Percentiles rank a stretch among this genome's conserved stretches.
These are phyloP conservation scores for Myotis myotis DNA, from an alignment of 2,797 vertebrate genomes.

Conservation along the genomic window DNA sequence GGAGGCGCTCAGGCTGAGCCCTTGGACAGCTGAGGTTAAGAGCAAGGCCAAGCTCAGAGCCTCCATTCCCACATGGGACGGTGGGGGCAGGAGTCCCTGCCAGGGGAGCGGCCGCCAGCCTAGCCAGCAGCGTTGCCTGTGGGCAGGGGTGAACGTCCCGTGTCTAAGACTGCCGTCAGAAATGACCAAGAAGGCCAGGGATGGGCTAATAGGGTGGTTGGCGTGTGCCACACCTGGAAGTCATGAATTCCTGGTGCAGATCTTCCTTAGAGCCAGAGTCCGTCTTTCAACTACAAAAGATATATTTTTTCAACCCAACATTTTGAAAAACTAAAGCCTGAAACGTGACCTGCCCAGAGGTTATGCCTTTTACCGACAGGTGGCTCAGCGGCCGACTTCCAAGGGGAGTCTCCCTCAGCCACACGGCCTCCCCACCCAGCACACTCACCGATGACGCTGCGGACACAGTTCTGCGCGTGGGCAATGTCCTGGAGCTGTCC, in stretches of 20 bases:
- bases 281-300: background rate
- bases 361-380: background rate
- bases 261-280: background rate
- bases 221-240: background rate
- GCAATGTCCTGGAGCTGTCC: conserved; percentile 86
- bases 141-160: background rate
- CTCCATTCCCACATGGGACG: background rate
- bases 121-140: background rate
- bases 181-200: background rate
- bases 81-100: background rate
- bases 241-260: background rate
- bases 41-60: background rate
- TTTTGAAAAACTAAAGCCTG: conserved; percentile 15
- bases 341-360: background rate
- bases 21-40: background rate
- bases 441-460: conserved; percentile 81
- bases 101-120: background rate
- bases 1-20: background rate
- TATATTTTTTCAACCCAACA: background rate
- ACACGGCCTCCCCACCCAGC: rapidly evolving
- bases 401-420: background rate
- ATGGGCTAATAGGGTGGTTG: background rate
- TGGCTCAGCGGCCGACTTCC: background rate
- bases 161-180: background rate
- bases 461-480: conserved; percentile 81